Base-by-base conservation (phyloP, 2,888 invertebrate genomes). In the Leptogaster cylindrica region DNA sequence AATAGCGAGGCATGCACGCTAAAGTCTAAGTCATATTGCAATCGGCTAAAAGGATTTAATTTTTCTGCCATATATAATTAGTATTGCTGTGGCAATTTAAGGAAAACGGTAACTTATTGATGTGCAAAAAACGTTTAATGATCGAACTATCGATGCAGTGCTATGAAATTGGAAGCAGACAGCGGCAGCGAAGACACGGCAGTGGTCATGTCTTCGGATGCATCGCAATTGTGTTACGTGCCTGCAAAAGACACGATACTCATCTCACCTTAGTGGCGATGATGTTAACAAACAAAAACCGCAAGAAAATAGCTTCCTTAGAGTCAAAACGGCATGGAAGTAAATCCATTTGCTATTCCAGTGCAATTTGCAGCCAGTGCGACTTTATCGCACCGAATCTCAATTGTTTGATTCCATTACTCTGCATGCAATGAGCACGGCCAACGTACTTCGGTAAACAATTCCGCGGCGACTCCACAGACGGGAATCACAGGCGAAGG, bases 351-450 rank as follows among this genome's bases (percentile, higher is more conserved):
- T 36, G 36, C 36, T 36, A 36, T 36, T 36, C 14, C 2, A 36
- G 36, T 36, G 36, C 36, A 36, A 36, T 36, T 36, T 36, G 36
- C 36, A 12, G 36, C 36, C 36, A 12, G 10, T 36, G 36, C 36
- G 36, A 36, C 36, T 36, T 36, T 36, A 36, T 36, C 36, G 36
- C n/a, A 14, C n/a, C 36, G 7, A 36, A 36, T 36, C 36, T 36
- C 36, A 36, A 36, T 36, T 36, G 36, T 36, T 14, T 36, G 36
- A 36, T 36, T 36, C 36, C 14, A 36, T 36, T 36, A 36, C 36
- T 36, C 36, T 14, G 14, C 36, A 36, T 36, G 36, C 36, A 36
- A 36, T 36, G 36, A 36, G 14, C 36, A 36, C 36, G 36, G 14
- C 14, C 14, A n/a, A 12, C 36, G 14, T 36, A 36, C 36, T 36